These are phyloP conservation scores for Melanophora roralis DNA, from an alignment of 2,888 invertebrate species.

Conservation along the genomic window DNA sequence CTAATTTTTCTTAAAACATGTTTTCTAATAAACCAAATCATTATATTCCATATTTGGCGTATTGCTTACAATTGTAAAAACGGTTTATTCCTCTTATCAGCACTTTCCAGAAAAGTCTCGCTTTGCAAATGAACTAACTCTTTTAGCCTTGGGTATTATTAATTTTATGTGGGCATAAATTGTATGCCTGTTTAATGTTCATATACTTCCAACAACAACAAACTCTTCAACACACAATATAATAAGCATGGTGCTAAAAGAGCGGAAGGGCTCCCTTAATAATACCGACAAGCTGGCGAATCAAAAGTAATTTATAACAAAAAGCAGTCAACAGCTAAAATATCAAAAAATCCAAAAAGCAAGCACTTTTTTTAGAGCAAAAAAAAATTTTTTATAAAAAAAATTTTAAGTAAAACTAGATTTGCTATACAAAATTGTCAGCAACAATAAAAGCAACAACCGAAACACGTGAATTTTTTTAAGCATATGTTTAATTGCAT, in stretches of 20 bases:
- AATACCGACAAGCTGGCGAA: constrained; percentile 61
- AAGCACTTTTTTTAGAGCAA: constrained; percentile 18
- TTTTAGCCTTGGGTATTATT: constrained; percentile 14
- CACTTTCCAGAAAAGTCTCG: no score
- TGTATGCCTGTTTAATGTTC: constrained; percentile 11
- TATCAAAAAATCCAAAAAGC: neutral
- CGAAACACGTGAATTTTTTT: constrained; percentile 57
- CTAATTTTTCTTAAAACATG: no score
- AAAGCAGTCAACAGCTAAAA: constrained; percentile 25
- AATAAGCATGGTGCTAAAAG: constrained; percentile 56
- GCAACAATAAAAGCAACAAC: constrained; percentile 17
- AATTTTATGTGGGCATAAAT: constrained; percentile 39
- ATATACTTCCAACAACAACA: constrained; percentile 15
- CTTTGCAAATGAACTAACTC: neutral
- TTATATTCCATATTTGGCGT: no score
- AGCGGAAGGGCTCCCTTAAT: constrained; percentile 62
- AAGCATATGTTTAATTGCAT: constrained; percentile 60
- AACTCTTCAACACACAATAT: constrained; percentile 45
- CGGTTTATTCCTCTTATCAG: no score
- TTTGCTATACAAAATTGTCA: constrained; percentile 23
- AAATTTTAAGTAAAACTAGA: constrained; percentile 20
- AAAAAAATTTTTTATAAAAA: constrained; percentile 21
- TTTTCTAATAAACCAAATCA: no score
- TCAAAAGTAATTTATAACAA: constrained; percentile 61
- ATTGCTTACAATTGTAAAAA: no score